Base-by-base conservation (phyloP, 2,888 invertebrate species). In the Nemapogon koenigi region DNA sequence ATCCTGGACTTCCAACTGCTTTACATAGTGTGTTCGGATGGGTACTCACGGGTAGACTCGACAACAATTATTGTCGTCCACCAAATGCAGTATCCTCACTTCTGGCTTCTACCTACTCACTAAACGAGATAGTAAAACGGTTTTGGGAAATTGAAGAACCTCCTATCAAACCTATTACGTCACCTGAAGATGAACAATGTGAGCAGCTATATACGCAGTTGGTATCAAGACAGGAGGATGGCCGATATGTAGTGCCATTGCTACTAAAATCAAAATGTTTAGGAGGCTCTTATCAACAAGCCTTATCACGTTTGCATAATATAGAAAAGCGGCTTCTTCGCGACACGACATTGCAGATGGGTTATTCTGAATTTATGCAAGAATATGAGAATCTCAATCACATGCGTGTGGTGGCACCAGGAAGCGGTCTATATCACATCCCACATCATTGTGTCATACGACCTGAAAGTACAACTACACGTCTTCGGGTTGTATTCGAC, bases 61-160 rank as follows among this genome's bases (percentile, higher is more conserved):
- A 35, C 8, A 3, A 11, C 4, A 8, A n/a, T 13, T n/a, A n/a
- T n/a, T 10, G 3, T 4, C 35, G 33, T 8, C 18, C 31, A 2
- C 4, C 25, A 14, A 4, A 14, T 8, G 27, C 19, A 11, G 16
- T 16, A 8, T 31, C 31, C 13, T 30, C 30, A 8, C 25, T 31
- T 2, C 10, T 38, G 2, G 29, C 27, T 11, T 36, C 35, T 25
- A 31, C 35, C 1, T 11, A 15, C 13, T 15, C 17, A 3, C 14
- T 37, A 2, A 39, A 41, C 14, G 11, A n/a, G n/a, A n/a, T n/a
- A n/a, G n/a, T n/a, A n/a, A n/a, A n/a, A n/a, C n/a, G n/a, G n/a
- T n/a, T n/a, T 25, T 41, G 41, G 41, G 41, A 41, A 17, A 17
- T 41, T 22, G 41, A 41, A 32, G 39, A 41, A 15, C 37, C 39